Conservation (phyloP, 2,797 vertebrate genomes). For the Sebastes variabilis region DNA sequence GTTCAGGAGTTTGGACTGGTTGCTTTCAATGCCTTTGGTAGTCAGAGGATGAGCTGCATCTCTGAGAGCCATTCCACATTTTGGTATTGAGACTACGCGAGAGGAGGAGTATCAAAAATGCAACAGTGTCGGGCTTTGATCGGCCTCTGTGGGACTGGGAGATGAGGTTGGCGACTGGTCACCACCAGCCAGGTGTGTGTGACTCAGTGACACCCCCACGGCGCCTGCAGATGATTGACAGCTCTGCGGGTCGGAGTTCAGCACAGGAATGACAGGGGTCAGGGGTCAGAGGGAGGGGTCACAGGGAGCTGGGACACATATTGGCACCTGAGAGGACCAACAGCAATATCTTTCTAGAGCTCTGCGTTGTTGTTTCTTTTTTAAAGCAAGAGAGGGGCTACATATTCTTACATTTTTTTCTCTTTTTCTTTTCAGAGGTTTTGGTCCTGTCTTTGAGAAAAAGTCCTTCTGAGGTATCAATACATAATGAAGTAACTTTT, state of each 20-base stretch:
- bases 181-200: conserved; percentile 51
- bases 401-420: conserved; percentile 79
- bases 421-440: conserved; percentile 82
- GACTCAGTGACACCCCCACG: conserved; percentile 52
- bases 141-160: conserved; percentile 52
- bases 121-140: conserved; percentile 63
- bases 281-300: conserved; percentile 70
- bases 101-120: conserved; percentile 70
- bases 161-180: conserved; percentile 58
- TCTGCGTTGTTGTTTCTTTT: conserved; percentile 60
- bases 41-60: conserved; percentile 76
- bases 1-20: conserved; percentile 76
- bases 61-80: conserved; percentile 72
- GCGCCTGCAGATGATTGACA: conserved; percentile 76
- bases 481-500: conserved; percentile 84
- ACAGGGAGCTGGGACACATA: conserved; percentile 82
- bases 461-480: conserved; percentile 90
- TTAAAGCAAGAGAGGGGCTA: conserved; percentile 86
- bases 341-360: conserved; percentile 77
- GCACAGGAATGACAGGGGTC: conserved; percentile 79
- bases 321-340: conserved; percentile 84
- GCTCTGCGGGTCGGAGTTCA: conserved; percentile 78
- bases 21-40: conserved; percentile 79
- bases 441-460: conserved; percentile 88
- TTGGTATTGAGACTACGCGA: conserved; percentile 67